Evolutionary conservation across 2,888 invertebrate species (phyloP).

Genomic region (Orthosia cruda): DNA sequence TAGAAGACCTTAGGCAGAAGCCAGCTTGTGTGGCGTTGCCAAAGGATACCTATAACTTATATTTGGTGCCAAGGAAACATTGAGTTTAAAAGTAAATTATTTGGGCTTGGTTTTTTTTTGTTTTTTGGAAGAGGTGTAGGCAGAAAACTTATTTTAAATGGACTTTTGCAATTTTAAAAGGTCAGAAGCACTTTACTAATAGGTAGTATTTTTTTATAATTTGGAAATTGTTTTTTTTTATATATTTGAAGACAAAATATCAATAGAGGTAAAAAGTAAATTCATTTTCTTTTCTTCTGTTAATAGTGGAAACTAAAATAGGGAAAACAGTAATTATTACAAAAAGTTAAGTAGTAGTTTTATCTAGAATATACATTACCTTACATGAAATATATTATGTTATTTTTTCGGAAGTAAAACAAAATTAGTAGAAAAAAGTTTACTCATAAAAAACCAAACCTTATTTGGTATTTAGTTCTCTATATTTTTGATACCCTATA

Average conservation of each 20-base stretch:
- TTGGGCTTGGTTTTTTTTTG: conserved; percentile 40
- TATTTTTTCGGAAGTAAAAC: background rate
- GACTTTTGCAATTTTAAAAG: background rate
- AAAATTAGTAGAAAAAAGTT: too few relatives aligned
- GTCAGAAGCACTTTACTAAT: background rate
- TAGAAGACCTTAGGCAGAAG: conserved; percentile 90
- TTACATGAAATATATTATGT: background rate
- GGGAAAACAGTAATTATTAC: too few relatives aligned
- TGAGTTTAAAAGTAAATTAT: conserved; percentile 66
- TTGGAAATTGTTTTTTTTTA: background rate
- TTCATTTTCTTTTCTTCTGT: background rate
- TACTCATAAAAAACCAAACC: background rate
- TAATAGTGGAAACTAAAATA: too few relatives aligned
- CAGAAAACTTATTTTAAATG: background rate
- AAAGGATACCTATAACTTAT: conserved; percentile 93
- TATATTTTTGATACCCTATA: too few relatives aligned
- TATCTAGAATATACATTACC: too few relatives aligned
- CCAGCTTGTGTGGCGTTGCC: conserved; percentile 95
- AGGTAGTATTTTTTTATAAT: background rate
- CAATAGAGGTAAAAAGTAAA: background rate
- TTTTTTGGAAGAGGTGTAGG: conserved; percentile 21
- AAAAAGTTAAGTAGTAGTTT: too few relatives aligned
- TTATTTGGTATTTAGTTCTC: too few relatives aligned
- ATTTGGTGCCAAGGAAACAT: conserved; percentile 91
- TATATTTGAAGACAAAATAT: background rate